These are phyloP conservation scores for Drosophila lacteicornis DNA, from an alignment of 1,140 invertebrate species.

Conservation along the genomic window DNA sequence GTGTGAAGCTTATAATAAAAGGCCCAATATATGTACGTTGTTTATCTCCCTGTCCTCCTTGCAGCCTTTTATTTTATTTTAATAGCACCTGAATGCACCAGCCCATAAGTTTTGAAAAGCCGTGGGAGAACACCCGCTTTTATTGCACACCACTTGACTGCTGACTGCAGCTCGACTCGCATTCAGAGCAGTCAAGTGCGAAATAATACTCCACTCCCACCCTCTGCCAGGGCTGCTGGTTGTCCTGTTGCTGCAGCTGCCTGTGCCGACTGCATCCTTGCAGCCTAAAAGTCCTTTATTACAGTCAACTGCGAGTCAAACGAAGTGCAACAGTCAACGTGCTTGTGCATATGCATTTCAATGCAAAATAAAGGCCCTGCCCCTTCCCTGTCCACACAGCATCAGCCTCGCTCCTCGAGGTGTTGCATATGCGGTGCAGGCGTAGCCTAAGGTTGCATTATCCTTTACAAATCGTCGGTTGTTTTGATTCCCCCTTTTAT, in stretches of 20 bases:
- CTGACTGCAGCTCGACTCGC: constrained; percentile 58
- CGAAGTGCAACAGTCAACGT: constrained; percentile 76
- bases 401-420: not conserved
- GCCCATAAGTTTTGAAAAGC: constrained; percentile 18
- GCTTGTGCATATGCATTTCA: constrained; percentile 73
- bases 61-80: constrained; percentile 10
- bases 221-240: not conserved
- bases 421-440: constrained; percentile 71
- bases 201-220: constrained; percentile 55
- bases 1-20: not conserved
- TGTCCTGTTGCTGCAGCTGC: constrained; percentile 27
- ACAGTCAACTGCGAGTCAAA: constrained; percentile 81
- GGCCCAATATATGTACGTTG: constrained; percentile 21
- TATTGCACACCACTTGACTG: constrained; percentile 60
- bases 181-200: constrained; percentile 69
- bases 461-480: constrained; percentile 65
- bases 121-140: constrained; percentile 22
- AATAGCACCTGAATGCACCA: constrained; percentile 43
- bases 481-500: constrained; percentile 51
- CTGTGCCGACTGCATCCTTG: constrained; percentile 35
- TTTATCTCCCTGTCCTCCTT: constrained; percentile 20
- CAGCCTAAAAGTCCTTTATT: constrained; percentile 80
- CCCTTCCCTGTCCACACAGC: not conserved
- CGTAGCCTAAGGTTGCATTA: constrained; percentile 61
- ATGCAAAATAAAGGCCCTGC: constrained; percentile 20